Base-by-base conservation (phyloP, 2,113 vertebrate species). In the Pollimyrus isidori region DNA sequence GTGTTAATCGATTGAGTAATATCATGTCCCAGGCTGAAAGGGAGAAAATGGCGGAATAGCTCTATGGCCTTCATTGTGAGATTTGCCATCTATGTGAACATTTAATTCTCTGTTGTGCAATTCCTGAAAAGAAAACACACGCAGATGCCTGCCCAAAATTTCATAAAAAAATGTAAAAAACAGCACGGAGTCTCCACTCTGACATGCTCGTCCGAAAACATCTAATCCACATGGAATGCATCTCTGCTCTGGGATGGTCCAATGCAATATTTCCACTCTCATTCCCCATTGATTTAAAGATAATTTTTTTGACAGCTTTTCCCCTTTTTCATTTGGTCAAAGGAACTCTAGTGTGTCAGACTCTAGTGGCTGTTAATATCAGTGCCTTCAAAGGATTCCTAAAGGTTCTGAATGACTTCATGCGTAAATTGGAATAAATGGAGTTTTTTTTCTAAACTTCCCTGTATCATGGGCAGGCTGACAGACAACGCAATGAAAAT, bases 1-100 rank as follows among this genome's bases (percentile, higher is more conserved):
- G 92, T 92, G 92, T 90, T 92, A 93, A 92, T 93, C 91, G 92
- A 90, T 86, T 92, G 56, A 89, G 89, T 69, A 80, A 88, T 92
- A 90, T 91, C 89, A 58, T 87, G 23, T 91, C 87, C 76, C 90
- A 87, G 89, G 89, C 88, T 90, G 90, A 87, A 53, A 87, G 89
- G 86, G 39, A 90, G 73, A 91, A 92, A 92, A 91, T 90, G 90
- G 85, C 35, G 89, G 85, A 87, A 85, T 49, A 87, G 48, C 11
- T 46, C 90, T 21, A 90, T 46, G 73, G 89, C 76, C 86, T 46
- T 80, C 46, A 86, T 88, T 89, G 83, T 88, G 3, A 89, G 83
- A 56, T 87, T 50, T 21, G 39, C 86, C 80, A 45, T 48, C 86
- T 88, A 69, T 48, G 87, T 82, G 86, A 73, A 52, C 89, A 23